Evolutionary conservation across 2,113 vertebrate species (phyloP), one percentile per base, ranked within the genome.

Genomic region (Calidris pugnax): DNA sequence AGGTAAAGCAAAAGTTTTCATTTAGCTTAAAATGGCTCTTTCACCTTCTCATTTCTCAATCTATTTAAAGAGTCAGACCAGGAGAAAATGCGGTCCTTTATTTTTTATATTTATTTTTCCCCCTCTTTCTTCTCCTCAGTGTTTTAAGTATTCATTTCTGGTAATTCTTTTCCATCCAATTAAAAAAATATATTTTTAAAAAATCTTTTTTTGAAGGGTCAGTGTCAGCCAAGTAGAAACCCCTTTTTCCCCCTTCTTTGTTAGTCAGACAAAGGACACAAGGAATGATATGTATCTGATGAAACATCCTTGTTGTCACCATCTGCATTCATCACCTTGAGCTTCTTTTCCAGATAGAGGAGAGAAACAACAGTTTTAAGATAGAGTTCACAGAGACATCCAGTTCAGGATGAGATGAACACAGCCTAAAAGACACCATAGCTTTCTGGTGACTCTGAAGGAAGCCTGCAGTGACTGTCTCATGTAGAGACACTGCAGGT

Each of bases 261-360:
- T 86, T 39, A 78, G 18, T 86, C 59, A 43, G 17, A 83, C 6
- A 4, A 48, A 64, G n/a, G 26, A 28, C 26, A 30, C 6, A 35
- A 62, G 6, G 68, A 76, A 48, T 6, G 14, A 51, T 22, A 30
- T 0, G 2, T 2, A 43, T 4, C 0, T 1, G 20, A 32, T 76
- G 45, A 64, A 95, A 51, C 13, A 37, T 14, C 13, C 4, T 47
- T 28, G 6, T 57, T 71, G 33, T 47, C 71, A 20, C 39, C 1
- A 1, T 28, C 43, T 51, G 14, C 19, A 4, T 35, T 74, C 24
- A 24, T 71, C 77, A 69, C 33, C 24, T 85, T 48, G 45, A 85
- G 16, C 50, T 85, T 67, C 53, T 79, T 84, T 72, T 64, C 37
- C 32, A 85, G 60, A 9, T 4, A 59, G 24, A 5, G 14, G 20